phyloP scores from a whole-genome alignment of 2,797 vertebrate genomes.

The Myripristis murdjan region DNA sequence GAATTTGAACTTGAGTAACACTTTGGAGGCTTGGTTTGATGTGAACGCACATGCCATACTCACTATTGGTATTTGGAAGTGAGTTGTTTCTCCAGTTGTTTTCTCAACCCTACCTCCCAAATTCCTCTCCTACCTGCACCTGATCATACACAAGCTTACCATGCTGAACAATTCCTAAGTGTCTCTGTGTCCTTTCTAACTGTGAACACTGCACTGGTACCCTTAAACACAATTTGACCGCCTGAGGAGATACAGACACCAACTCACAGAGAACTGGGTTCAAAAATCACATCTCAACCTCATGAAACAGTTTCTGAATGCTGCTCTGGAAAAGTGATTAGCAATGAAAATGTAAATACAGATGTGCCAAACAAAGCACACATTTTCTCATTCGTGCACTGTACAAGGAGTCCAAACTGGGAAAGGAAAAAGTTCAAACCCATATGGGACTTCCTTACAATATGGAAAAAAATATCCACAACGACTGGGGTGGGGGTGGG shows the following conservation, averaged over 20 bases:
- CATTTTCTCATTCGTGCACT: not conserved
- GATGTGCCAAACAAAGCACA: not conserved
- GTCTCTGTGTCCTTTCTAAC: too few relatives aligned
- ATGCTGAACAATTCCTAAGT: too few relatives aligned
- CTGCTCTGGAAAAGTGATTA: too few relatives aligned
- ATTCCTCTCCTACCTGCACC: not conserved
- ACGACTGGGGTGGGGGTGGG: too few relatives aligned
- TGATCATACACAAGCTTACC: not conserved
- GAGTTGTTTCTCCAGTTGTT: too few relatives aligned
- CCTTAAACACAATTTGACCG: too few relatives aligned
- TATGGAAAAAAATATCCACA: slow-evolving; percentile 34
- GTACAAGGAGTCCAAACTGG: not conserved
- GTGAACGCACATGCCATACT: too few relatives aligned
- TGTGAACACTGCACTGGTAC: too few relatives aligned
- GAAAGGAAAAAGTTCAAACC: not conserved
- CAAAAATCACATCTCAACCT: not conserved
- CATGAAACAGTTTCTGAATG: too few relatives aligned
- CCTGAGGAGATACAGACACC: not conserved
- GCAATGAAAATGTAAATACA: not conserved
- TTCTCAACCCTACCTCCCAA: not conserved
- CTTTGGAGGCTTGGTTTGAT: not conserved
- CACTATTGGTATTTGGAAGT: too few relatives aligned
- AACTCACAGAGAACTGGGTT: not conserved
- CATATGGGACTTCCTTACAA: not conserved
- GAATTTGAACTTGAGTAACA: not conserved